Evolutionary conservation across 2,888 invertebrate species (phyloP).

Genomic region (Plemyria rubiginata): DNA sequence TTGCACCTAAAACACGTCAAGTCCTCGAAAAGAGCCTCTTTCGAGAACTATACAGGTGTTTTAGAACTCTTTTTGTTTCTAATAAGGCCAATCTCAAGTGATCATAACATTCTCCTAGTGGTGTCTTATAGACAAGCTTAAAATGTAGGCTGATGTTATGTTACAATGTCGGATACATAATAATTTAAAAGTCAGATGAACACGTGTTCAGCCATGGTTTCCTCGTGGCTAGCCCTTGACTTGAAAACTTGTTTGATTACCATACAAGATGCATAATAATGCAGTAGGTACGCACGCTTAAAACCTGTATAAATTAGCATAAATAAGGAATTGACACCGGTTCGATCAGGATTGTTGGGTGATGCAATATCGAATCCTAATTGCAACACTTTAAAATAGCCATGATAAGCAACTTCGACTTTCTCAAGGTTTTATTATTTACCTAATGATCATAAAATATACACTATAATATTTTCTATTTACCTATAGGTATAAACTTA

Average conservation of each 20-base stretch:
- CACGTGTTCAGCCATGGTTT: slow-evolving; percentile 6
- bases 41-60: too few relatives aligned
- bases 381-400: slow-evolving; percentile 60
- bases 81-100: too few relatives aligned
- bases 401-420: slow-evolving; percentile 48
- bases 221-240: slow-evolving; percentile 15
- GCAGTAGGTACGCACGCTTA: neutral
- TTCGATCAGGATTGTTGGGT: slow-evolving; percentile 58
- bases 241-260: slow-evolving; percentile 15
- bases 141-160: too few relatives aligned
- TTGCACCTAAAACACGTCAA: too few relatives aligned
- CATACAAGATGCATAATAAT: slow-evolving; percentile 20
- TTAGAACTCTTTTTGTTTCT: too few relatives aligned
- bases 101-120: too few relatives aligned
- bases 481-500: too few relatives aligned
- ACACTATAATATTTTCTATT: too few relatives aligned
- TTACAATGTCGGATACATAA: neutral
- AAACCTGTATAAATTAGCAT: slow-evolving; percentile 37
- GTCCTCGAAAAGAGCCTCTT: too few relatives aligned
- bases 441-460: too few relatives aligned
- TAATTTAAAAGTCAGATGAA: neutral
- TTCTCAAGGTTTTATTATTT: slow-evolving; percentile 16
- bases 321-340: slow-evolving; percentile 38
- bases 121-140: too few relatives aligned
- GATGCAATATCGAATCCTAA: slow-evolving; percentile 64